Evolutionary conservation across 2,113 vertebrate genomes (phyloP), one percentile per base, ranked within the genome.

Genomic region (Scomber colias): DNA sequence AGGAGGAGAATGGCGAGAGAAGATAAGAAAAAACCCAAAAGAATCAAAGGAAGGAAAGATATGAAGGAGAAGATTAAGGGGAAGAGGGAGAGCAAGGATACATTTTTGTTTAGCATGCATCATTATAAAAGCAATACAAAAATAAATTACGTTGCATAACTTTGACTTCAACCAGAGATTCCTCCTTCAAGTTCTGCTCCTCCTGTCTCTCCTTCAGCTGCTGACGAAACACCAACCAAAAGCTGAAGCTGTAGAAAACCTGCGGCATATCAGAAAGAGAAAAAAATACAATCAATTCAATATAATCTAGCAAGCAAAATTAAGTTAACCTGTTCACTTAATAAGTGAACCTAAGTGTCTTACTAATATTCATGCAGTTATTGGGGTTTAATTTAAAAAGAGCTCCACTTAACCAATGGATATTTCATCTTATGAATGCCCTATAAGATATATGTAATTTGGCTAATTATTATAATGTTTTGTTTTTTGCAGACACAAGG

Each of bases 201-300:
- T 60, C 81, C 2, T 76, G 75, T 69, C 89, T 92, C 75, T 96
- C 94, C 63, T 86, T 94, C 44, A 91, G 77, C 40, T 93, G 89
- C 89, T 97, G 95, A 68, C 90, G 90, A 81, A 96, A 94, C 92
- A 96, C 93, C 86, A 95, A 72, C 94, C 95, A 96, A 75, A 93
- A 96, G 64, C 77, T 91, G 77, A 95, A 94, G 13, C 88, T 86
- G 79, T 83, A 95, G 65, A 94, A 86, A 44, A 95, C 92, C 96
- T 96, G 90, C 12, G 62, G 51, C 11, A 11, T 16, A 31, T 59
- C 45, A 44, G 19, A 1, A 77, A 16, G 2, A 62, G 15, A 71
- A 68, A 77, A 10, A 2, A 54, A 19, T 54, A 8, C 8, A n/a
- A 54, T 31, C 15, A 45, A 21, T 11, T 44, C 17, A 35, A 40